Conservation (phyloP, 2,113 vertebrate genomes). For the Ranitomeya variabilis region DNA sequence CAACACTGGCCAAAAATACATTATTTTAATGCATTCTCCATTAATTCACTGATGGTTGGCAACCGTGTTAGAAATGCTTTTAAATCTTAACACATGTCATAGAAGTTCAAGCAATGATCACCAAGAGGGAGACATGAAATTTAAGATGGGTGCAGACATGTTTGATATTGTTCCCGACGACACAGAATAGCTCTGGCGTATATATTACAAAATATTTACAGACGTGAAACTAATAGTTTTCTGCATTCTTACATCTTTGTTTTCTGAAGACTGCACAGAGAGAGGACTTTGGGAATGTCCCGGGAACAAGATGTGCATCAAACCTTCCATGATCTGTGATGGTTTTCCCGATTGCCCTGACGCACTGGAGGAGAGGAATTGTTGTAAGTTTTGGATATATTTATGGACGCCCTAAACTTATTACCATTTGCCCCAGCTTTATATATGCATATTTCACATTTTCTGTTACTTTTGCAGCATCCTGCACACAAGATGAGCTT, state of each 20-base stretch:
- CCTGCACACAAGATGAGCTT: conserved; percentile 82
- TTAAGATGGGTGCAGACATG: background rate
- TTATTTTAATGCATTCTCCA: background rate
- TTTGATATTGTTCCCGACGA: background rate
- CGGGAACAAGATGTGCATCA: conserved; percentile 82
- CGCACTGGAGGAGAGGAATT: conserved; percentile 88
- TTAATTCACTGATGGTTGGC: background rate
- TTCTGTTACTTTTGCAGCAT: conserved; percentile 72
- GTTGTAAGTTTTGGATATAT: conserved; percentile 78
- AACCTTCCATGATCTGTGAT: conserved; percentile 87
- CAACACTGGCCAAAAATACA: background rate
- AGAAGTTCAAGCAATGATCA: background rate
- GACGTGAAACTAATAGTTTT: background rate
- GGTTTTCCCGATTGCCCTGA: conserved; percentile 94
- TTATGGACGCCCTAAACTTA: background rate
- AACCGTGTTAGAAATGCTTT: background rate
- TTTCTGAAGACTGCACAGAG: conserved; percentile 82
- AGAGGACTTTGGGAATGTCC: conserved; percentile 94
- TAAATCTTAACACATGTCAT: background rate
- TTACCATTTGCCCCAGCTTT: background rate
- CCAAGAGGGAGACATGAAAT: background rate
- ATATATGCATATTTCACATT: background rate
- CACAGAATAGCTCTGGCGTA: background rate
- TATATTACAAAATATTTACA: background rate
- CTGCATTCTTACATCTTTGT: background rate